Evolutionary conservation across 37 sponge, comb jelly and placozoan species (phyloP), one percentile per base, ranked within the genome.

Genomic region (Aplysina aerophoba): DNA sequence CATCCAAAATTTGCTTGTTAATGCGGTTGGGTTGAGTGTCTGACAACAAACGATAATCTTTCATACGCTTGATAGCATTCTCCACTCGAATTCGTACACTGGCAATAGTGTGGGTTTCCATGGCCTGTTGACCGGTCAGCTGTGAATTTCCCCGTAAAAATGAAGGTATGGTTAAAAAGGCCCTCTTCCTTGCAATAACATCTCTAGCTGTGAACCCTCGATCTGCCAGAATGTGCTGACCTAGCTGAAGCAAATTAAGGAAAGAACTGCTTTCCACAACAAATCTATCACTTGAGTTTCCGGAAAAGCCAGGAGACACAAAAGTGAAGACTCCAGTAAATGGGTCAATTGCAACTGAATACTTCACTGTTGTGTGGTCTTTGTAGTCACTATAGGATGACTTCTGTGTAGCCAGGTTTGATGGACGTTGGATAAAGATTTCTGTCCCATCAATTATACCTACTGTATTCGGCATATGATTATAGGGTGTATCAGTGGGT

Each of bases 301-400:
- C 59, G 12, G 81, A 80, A 58, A 22, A 80, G 5, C 81, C 60
- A 28, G 30, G 27, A 35, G 81, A 80, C 6, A 80, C 62, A 58
- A 55, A 80, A 33, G 21, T 80, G n/a, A 80, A 57, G 40, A 22
- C 27, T 13, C 81, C 81, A 21, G 81, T 80, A 27, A 57, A 57
- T 13, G 60, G 14, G 59, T 80, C 81, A 80, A 80, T 80, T 14
- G 69, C n/a, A 8, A 41, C 84, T 69, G 71, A 34, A 22, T 83
- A 83, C 44, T 83, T 83, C 12, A 83, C 62, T n/a, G 84, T 83
- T 14, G 67, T 73, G 84, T 83, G 84, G 15, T 38, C 34, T 69
- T 83, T 83, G 69, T 83, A 83, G 40, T 83, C 69, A 31, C 74
- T 31, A 37, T 73, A 73, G 20, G 74, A 73, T 15, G 74, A 73